Evolutionary conservation across 2,113 vertebrate genomes (phyloP).

Genomic region (Aramus guarauna): DNA sequence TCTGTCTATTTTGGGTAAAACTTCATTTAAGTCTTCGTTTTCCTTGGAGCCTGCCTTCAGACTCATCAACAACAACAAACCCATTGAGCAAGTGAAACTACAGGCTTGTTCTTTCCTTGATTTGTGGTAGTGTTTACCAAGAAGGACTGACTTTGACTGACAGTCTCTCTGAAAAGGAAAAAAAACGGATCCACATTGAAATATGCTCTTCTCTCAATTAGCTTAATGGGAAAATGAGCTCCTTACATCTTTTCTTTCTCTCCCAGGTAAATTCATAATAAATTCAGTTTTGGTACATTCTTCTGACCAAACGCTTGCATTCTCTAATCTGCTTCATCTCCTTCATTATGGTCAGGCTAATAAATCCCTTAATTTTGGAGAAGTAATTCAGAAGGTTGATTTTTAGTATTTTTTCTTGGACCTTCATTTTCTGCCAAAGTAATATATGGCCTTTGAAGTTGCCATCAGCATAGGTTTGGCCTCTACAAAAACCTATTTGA

Average conservation of each 20-base stretch:
- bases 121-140: neutral
- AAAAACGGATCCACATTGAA: neutral
- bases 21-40: neutral
- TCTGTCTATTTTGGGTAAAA: neutral
- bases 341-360: neutral
- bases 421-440: neutral
- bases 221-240: conserved; percentile 7
- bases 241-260: neutral
- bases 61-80: neutral
- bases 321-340: neutral
- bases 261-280: neutral
- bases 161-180: neutral
- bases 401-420: neutral
- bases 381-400: neutral
- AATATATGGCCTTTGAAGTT: neutral
- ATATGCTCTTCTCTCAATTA: neutral
- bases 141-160: neutral
- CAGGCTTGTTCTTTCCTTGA: neutral
- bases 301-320: neutral
- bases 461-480: neutral
- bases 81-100: neutral
- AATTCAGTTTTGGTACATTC: neutral
- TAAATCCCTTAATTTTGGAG: neutral
- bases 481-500: neutral
- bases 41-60: neutral